These are phyloP conservation scores for Numida meleagris DNA, from an alignment of 2,113 vertebrate genomes.

Conservation along the genomic window DNA sequence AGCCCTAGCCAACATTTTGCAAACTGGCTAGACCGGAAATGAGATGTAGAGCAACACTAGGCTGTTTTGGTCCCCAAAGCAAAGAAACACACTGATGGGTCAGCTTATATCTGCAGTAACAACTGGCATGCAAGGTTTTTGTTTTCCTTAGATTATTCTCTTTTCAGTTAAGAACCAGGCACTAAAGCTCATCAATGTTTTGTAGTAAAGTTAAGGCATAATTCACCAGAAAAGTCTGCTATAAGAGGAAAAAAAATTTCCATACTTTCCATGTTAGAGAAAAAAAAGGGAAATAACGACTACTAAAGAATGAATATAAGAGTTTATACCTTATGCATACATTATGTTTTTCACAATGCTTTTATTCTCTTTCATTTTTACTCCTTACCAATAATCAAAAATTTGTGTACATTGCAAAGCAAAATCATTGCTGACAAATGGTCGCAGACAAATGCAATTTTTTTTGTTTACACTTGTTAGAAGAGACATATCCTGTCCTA, in stretches of 20 bases:
- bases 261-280: not conserved
- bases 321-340: not conserved
- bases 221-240: not conserved
- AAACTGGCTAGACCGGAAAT: not conserved
- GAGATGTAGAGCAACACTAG: not conserved
- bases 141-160: not conserved
- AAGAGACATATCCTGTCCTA: not conserved
- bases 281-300: not conserved
- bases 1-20: not conserved
- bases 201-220: not conserved
- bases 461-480: conserved; percentile 23
- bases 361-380: not conserved
- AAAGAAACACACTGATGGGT: not conserved
- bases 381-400: not conserved
- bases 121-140: not conserved
- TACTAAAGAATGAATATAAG: not conserved
- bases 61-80: not conserved
- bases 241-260: not conserved
- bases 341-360: not conserved
- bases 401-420: not conserved
- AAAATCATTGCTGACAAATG: conserved; percentile 34
- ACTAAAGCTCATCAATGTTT: not conserved
- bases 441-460: not conserved
- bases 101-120: not conserved
- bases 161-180: not conserved